Base-by-base conservation (phyloP, 2,797 vertebrate genomes). In the Astyanax mexicanus region DNA sequence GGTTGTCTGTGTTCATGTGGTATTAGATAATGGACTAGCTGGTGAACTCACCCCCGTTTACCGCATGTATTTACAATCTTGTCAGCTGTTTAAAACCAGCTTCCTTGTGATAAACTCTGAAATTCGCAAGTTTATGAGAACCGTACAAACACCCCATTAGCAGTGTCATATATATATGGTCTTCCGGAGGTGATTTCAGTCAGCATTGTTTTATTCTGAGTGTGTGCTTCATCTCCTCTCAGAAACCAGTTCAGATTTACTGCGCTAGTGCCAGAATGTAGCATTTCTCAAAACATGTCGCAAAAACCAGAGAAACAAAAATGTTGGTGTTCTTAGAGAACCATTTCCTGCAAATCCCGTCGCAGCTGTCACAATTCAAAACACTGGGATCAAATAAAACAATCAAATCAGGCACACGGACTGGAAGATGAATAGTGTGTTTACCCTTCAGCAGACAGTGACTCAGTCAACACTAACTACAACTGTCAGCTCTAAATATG, bases 391-490 rank as follows among this genome's bases (percentile, higher is more conserved):
- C 52, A 38, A 67, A 78, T 71, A 23, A 32, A 17, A 60, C 62
- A 78, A 67, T 78, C 69, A 52, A 60, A 67, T 67, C 69, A 60
- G 54, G 45, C 62, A 40, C 38, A 47, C 52, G 51, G 47, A 60
- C 62, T 32, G 25, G 52, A 61, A 72, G 69, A 67, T 27, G 54
- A 58, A 72, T 52, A 5, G n/a, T 23, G 11, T 78, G 75, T 78
- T 72, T 72, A 78, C 69, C 35, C 51, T 66, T 55, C 38, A 49
- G 62, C 38, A 44, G 69, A 69, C 75, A 72, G 69, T 57, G 69
- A 67, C 74, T 76, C 67, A 62, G 74, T 23, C 55, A n/a, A 62
- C 40, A 52, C 69, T 66, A 67, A 66, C 70, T 57, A 49, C 69
- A 62, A 60, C 61, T 49, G 75, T 78, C 76, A 67, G 52, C 62